Base-by-base conservation (phyloP, 2,797 vertebrate species). In the Austrolebias charrua region DNA sequence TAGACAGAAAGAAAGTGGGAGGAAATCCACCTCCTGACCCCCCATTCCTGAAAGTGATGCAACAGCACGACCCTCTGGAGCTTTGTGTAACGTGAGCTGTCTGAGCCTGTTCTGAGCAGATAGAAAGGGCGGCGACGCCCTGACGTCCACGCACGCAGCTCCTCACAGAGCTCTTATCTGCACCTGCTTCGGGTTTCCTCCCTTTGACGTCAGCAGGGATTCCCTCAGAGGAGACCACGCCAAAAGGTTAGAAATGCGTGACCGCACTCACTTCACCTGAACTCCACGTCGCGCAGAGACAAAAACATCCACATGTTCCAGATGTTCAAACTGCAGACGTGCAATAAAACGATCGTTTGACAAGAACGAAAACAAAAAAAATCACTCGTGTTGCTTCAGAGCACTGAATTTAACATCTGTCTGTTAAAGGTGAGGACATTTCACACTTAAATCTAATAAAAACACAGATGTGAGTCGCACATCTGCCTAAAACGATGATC, bases 151-250 rank as follows among this genome's bases (percentile, higher is more conserved):
- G 55, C 72, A 18, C 0, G 1, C 31, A 33, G 31, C 31, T 6
- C 31, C 31, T 33, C 31, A 13, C 24, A 15, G 55, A 63, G 63
- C 55, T 0, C 51, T 78, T 89, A 90, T 89, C 87, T 75, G 1
- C 29, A 59, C 56, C 60, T 28, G 69, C 71, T 55, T 63, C 12
- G 52, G 49, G 75, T 53, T 69, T 70, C 71, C 70, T 62, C 67
- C 62, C 51, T n/a, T 11, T 68, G 71, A 88, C 78, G 57, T 82
- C 85, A 84, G 51, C 33, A 24, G 82, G 88, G 85, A 57, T 84
- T 87, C 88, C 89, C 84, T 81, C 16, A 14, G 57, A 61, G 60
- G 56, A 55, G 11, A 1, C 29, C 33, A 0, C 54, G 47, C 24
- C 3, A 24, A 24, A 24, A 24, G 45, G 29, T 50, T 61, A 47